phyloP scores from a whole-genome alignment of 2,113 vertebrate genomes.

The Antechinus stuartii region DNA sequence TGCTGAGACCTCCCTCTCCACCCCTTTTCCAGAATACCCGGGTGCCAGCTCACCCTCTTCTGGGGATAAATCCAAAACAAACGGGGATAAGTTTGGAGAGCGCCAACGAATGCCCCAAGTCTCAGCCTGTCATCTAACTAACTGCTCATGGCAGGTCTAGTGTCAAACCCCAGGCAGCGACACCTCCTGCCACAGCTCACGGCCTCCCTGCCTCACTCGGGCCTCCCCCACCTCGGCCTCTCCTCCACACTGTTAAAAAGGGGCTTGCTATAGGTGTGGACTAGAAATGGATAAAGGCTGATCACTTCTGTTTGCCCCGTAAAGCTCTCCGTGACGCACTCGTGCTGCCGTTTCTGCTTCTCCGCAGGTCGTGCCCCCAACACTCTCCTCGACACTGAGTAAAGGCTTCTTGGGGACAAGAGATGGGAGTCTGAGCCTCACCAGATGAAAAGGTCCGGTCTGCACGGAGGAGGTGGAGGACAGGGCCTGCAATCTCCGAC shows the following conservation, averaged over 20 bases:
- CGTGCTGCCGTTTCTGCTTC: neutral
- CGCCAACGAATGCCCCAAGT: neutral
- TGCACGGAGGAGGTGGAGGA: neutral
- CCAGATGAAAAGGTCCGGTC: neutral
- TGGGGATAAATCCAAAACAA: slow-evolving; percentile 32
- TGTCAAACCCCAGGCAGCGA: neutral
- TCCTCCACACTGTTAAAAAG: neutral
- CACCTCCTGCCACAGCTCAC: neutral
- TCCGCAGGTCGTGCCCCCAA: neutral
- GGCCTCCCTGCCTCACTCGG: neutral
- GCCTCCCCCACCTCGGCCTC: neutral
- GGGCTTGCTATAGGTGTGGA: neutral
- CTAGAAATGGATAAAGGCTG: no score
- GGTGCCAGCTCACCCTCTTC: slow-evolving; percentile 28
- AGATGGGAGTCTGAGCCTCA: neutral
- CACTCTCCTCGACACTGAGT: neutral
- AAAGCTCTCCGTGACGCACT: no score
- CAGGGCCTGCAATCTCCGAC: neutral
- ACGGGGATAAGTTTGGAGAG: neutral
- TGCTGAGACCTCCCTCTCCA: slow-evolving; percentile 16
- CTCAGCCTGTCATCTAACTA: neutral
- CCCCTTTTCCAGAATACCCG: neutral
- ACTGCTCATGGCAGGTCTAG: no score
- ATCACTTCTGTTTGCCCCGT: neutral
- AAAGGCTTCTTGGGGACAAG: neutral